Evolutionary conservation across 2,113 vertebrate species (phyloP).

Genomic region (Pedionomus torquatus): DNA sequence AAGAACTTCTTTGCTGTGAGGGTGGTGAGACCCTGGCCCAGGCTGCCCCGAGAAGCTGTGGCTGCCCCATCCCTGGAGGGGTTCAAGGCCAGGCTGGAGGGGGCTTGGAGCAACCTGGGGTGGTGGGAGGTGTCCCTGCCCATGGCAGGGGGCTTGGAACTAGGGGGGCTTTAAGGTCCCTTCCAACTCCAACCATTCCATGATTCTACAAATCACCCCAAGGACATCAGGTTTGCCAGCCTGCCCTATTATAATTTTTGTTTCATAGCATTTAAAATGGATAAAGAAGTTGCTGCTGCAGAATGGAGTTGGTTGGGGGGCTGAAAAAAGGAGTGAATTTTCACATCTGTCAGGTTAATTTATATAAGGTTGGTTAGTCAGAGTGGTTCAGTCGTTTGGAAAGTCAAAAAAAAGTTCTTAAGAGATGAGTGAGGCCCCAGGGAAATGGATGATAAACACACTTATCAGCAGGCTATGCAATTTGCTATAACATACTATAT

Average conservation of each 20-base stretch:
- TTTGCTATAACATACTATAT: neutral
- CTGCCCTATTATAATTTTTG: neutral
- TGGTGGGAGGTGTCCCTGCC: neutral
- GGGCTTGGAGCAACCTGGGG: neutral
- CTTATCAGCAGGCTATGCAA: neutral
- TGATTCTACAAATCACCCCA: rapidly evolving
- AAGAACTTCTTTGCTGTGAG: neutral
- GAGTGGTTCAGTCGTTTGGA: slow-evolving; percentile 34
- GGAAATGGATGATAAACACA: neutral
- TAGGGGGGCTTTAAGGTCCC: neutral
- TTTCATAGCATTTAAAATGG: neutral
- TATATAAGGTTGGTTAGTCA: slow-evolving; percentile 9
- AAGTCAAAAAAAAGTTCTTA: slow-evolving; percentile 10
- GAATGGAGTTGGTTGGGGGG: neutral
- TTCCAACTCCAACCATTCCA: neutral
- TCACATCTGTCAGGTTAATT: slow-evolving; percentile 39
- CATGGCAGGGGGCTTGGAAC: neutral
- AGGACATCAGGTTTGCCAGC: neutral
- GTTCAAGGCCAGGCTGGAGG: neutral
- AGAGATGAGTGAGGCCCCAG: neutral
- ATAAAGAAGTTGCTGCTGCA: neutral
- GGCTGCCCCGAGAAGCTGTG: neutral
- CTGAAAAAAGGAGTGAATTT: neutral
- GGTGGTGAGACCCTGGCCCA: neutral
- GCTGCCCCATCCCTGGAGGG: neutral